Conservation (phyloP, 1,140 invertebrate genomes). For the Drosophila truncata region DNA sequence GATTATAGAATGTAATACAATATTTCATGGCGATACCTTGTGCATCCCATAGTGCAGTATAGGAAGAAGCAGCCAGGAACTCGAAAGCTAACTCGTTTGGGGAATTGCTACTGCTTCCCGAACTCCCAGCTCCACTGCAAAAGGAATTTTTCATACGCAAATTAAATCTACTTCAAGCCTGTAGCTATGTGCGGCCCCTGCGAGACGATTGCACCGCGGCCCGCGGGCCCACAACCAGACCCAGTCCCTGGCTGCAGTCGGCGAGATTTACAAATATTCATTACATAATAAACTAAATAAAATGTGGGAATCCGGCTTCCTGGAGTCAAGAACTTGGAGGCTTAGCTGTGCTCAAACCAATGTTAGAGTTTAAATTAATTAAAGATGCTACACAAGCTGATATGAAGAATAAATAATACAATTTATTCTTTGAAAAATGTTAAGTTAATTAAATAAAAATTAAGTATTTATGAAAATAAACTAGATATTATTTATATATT, state of each 20-base stretch:
- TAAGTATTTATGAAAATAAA: too few relatives aligned
- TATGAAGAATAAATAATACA: neutral
- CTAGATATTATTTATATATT: too few relatives aligned
- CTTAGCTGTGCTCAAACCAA: conserved; percentile 10
- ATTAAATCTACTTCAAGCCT: conserved; percentile 76
- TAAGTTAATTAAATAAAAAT: too few relatives aligned
- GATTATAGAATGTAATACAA: too few relatives aligned
- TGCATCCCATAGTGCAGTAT: neutral
- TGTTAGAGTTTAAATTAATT: conserved; percentile 6
- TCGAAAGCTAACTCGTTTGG: conserved; percentile 69
- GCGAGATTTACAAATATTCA: conserved; percentile 75
- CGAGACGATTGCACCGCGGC: conserved; percentile 7
- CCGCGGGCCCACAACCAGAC: conserved; percentile 4
- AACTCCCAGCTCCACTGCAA: conserved; percentile 27
- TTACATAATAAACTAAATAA: conserved; percentile 80
- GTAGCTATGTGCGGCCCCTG: conserved; percentile 38
- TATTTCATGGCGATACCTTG: too few relatives aligned
- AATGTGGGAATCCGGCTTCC: conserved; percentile 45
- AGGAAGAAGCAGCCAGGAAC: conserved; percentile 17
- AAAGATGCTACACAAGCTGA: neutral
- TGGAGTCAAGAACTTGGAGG: conserved; percentile 16
- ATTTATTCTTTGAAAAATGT: too few relatives aligned
- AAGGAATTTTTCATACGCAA: conserved; percentile 82
- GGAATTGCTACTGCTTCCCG: conserved; percentile 61
- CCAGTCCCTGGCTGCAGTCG: conserved; percentile 11